Conservation (phyloP, 2,113 vertebrate species). For the Oreochromis aureus region DNA sequence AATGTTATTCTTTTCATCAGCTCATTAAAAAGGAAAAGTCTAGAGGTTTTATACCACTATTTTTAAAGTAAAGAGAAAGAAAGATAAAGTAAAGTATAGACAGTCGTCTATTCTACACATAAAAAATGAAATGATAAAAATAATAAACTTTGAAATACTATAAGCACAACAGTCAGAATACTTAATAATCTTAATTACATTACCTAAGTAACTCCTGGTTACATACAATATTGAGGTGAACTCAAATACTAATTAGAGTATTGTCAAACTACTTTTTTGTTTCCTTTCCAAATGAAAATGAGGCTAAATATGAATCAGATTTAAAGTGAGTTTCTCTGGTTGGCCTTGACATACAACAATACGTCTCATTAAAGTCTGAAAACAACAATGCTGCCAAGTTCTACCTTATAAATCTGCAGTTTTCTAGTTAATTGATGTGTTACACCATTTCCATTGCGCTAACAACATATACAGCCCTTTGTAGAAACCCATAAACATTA, state of each 20-base stretch:
- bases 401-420: not conserved
- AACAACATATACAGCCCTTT: not conserved
- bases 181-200: not conserved
- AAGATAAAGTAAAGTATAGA: not conserved
- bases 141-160: not conserved
- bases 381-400: not conserved
- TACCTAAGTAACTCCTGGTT: not conserved
- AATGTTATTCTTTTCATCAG: not conserved
- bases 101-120: not conserved
- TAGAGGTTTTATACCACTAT: not conserved
- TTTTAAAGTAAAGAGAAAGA: not conserved
- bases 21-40: not conserved
- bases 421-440: not conserved
- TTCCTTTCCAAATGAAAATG: not conserved
- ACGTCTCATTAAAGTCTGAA: not conserved
- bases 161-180: not conserved
- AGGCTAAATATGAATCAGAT: too few species aligned
- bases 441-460: not conserved
- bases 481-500: not conserved
- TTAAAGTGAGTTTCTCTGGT: too few species aligned
- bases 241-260: not conserved
- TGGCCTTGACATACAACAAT: not conserved
- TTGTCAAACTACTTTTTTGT: not conserved
- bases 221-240: not conserved
- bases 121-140: not conserved